Percentiles rank a stretch among this genome's conserved stretches.
These are phyloP conservation scores for Ctenoplectra terminalis DNA, from an alignment of 1,140 invertebrate species.

Conservation along the genomic window DNA sequence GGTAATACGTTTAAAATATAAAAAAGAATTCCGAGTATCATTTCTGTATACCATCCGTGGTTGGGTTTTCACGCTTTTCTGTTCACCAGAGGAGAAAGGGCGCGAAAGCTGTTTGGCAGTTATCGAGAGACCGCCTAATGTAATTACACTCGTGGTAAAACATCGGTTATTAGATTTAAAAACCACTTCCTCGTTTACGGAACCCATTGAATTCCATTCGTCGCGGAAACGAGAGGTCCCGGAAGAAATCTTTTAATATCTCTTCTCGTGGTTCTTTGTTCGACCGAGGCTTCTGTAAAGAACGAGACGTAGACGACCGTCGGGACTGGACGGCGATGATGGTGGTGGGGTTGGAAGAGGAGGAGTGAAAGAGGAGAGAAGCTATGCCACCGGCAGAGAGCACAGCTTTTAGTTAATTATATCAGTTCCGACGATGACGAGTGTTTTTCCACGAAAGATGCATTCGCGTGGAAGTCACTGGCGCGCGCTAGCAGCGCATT, in stretches of 20 bases:
- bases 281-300: slow-evolving; percentile 54
- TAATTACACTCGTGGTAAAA: slow-evolving; percentile 55
- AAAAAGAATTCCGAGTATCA: background rate
- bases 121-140: slow-evolving; percentile 53
- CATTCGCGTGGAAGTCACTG: slow-evolving; percentile 27
- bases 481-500: slow-evolving; percentile 20
- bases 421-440: slow-evolving; percentile 60
- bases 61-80: background rate
- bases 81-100: background rate
- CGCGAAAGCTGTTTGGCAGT: slow-evolving; percentile 4
- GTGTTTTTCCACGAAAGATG: slow-evolving; percentile 55
- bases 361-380: slow-evolving; percentile 39
- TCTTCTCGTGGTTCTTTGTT: slow-evolving; percentile 57
- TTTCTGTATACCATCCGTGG: background rate
- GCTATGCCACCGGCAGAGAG: slow-evolving; percentile 32
- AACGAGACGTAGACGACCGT: slow-evolving; percentile 38
- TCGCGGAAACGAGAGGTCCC: slow-evolving; percentile 65
- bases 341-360: background rate
- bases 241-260: slow-evolving; percentile 68
- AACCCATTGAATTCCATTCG: slow-evolving; percentile 67
- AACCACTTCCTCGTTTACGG: slow-evolving; percentile 58
- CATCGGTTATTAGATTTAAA: slow-evolving; percentile 56
- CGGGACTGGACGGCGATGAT: background rate
- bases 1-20: fast-evolving
- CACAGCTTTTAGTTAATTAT: slow-evolving; percentile 69